These are phyloP conservation scores for Caradrina clavipalpis DNA, from an alignment of 2,888 invertebrate species.

Conservation along the genomic window DNA sequence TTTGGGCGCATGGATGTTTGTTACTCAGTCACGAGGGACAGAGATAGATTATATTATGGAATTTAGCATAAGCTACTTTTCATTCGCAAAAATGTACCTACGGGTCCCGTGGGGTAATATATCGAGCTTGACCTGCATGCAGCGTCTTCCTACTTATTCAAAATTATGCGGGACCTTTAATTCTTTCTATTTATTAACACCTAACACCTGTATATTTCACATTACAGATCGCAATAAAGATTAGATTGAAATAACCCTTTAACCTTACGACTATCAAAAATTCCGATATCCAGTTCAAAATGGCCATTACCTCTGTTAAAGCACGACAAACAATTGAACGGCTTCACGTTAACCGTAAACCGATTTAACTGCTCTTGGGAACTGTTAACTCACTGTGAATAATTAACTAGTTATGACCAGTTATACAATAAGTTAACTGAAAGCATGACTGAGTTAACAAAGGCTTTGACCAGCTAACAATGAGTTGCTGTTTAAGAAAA, in stretches of 20 bases:
- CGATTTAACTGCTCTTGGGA: slow-evolving; percentile 60
- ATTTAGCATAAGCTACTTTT: no score
- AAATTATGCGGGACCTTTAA: no score
- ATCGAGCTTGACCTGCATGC: no score
- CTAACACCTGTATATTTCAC: no score
- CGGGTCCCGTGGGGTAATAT: no score
- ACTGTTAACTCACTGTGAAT: slow-evolving; percentile 68
- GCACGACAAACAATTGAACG: slow-evolving; percentile 46
- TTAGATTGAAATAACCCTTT: slow-evolving; percentile 31
- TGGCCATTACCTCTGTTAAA: slow-evolving; percentile 17
- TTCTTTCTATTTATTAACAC: no score
- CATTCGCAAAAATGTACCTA: no score
- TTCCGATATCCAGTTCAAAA: slow-evolving; percentile 39
- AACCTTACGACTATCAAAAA: slow-evolving; percentile 28
- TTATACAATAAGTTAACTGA: slow-evolving; percentile 64
- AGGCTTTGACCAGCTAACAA: slow-evolving; percentile 39
- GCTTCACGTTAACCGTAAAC: slow-evolving; percentile 61
- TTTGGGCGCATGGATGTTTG: no score
- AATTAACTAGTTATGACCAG: slow-evolving; percentile 65
- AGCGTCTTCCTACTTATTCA: no score
- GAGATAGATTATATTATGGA: no score
- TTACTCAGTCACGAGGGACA: no score
- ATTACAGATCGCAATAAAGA: no score
- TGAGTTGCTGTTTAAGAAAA: slow-evolving; percentile 41
- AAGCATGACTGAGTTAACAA: slow-evolving; percentile 63